Conservation (phyloP, 2,113 vertebrate species). For the Pycnonotus jocosus region DNA sequence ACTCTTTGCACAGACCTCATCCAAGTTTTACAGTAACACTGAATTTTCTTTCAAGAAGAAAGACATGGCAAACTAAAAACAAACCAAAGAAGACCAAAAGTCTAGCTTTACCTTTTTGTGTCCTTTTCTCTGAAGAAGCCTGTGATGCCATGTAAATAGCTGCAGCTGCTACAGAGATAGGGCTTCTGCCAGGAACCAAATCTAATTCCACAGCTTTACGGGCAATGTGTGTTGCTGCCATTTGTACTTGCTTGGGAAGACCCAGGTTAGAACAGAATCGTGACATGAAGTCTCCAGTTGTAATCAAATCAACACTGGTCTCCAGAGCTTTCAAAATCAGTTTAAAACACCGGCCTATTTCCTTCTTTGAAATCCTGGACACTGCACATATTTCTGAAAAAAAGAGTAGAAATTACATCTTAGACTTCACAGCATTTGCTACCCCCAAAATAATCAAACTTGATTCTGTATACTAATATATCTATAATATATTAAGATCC, state of each 20-base stretch:
- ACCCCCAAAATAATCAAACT: background rate
- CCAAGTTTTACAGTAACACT: background rate
- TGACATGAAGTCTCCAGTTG: conserved; percentile 98
- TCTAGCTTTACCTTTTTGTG: conserved; percentile 87
- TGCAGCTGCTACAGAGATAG: conserved; percentile 95
- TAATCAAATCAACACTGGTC: conserved; percentile 98
- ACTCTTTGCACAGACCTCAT: background rate
- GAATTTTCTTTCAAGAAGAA: background rate
- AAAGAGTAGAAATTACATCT: background rate
- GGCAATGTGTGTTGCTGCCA: conserved; percentile 95
- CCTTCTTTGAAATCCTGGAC: conserved; percentile 97
- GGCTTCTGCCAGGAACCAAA: conserved; percentile 94
- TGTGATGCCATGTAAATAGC: conserved; percentile 99
- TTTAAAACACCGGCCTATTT: conserved; percentile 98
- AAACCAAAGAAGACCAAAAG: background rate
- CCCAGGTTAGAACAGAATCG: conserved; percentile 98
- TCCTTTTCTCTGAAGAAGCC: conserved; percentile 96
- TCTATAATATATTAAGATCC: background rate
- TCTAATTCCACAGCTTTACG: conserved; percentile 95
- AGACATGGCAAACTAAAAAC: background rate
- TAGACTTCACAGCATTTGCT: background rate
- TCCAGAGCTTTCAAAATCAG: conserved; percentile 97
- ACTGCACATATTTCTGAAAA: conserved; percentile 94
- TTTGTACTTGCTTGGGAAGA: conserved; percentile 96
- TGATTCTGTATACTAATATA: no score